A percentile compares a stretch with the other conserved stretches of the same genome.
Evolutionary conservation across 2,113 vertebrate genomes (phyloP).

Genomic region (Chinchilla lanigera): DNA sequence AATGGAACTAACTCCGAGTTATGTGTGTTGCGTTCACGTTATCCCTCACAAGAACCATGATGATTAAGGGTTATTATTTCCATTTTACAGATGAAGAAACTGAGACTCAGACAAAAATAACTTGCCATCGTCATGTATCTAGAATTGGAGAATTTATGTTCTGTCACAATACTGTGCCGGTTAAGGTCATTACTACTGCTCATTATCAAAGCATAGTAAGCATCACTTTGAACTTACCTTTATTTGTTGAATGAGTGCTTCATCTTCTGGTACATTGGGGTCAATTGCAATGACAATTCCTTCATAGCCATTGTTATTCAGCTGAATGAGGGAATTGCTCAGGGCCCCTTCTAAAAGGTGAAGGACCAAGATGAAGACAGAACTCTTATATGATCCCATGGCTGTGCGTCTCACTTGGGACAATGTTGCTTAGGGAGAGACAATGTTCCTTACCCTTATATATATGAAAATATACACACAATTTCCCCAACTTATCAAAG

Average conservation of each 20-base stretch:
- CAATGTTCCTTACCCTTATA: constrained; percentile 40
- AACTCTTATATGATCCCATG: constrained; percentile 60
- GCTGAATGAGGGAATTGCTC: constrained; percentile 77
- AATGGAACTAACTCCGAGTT: not conserved
- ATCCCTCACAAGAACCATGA: not conserved
- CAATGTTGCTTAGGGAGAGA: not conserved
- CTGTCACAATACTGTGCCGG: not conserved
- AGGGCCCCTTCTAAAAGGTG: constrained; percentile 57
- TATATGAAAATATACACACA: constrained; percentile 2
- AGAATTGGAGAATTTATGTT: not conserved
- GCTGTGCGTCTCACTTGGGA: constrained; percentile 40
- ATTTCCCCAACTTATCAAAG: constrained; percentile 34
- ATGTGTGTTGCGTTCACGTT: not conserved
- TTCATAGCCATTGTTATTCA: constrained; percentile 85
- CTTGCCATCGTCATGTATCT: not conserved
- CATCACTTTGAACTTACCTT: constrained; percentile 77
- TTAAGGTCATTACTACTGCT: not conserved
- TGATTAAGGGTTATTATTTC: not conserved
- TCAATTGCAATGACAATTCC: constrained; percentile 86
- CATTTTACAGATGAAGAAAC: constrained; percentile 25
- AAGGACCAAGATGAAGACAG: constrained; percentile 74
- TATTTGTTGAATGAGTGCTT: constrained; percentile 79
- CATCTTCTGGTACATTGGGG: constrained; percentile 81
- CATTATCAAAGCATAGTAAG: not conserved
- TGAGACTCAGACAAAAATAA: not conserved